A percentile compares a stretch with the other conserved stretches of the same genome.
Conservation (phyloP, 2,113 vertebrate genomes). For the Tachysurus fulvidraco region DNA sequence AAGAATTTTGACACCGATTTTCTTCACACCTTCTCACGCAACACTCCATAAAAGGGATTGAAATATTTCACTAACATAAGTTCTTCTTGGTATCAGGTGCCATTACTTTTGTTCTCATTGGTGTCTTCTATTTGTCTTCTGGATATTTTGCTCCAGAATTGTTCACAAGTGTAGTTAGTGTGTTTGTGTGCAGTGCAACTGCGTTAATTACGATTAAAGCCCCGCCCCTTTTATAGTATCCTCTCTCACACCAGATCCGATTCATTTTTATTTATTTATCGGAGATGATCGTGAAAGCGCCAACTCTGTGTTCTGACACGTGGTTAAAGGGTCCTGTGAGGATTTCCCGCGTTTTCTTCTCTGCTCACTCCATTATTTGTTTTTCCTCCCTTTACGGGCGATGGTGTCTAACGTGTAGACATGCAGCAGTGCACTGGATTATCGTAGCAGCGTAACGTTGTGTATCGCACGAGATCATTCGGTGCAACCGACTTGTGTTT, state of each 20-base stretch:
- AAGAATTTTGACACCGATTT: no score
- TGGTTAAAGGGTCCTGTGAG: no score
- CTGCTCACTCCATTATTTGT: neutral
- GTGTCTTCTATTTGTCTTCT: no score
- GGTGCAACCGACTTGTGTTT: neutral
- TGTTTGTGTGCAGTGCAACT: accelerated
- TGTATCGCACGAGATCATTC: neutral
- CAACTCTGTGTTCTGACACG: no score
- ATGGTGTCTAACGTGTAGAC: neutral
- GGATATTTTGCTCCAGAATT: no score
- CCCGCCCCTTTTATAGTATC: neutral
- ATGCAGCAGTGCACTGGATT: neutral
- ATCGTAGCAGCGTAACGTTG: neutral
- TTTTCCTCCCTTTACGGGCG: neutral
- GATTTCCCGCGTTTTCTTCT: no score
- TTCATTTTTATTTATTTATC: no score
- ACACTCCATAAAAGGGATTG: no score
- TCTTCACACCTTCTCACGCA: neutral
- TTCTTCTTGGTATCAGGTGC: neutral
- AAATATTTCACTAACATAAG: no score
- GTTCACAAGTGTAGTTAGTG: accelerated
- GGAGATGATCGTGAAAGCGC: no score
- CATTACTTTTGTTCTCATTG: neutral
- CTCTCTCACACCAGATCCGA: no score
- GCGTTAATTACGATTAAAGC: neutral